phyloP scores from a whole-genome alignment of 2,113 vertebrate genomes.

The Bubo scandiacus region DNA sequence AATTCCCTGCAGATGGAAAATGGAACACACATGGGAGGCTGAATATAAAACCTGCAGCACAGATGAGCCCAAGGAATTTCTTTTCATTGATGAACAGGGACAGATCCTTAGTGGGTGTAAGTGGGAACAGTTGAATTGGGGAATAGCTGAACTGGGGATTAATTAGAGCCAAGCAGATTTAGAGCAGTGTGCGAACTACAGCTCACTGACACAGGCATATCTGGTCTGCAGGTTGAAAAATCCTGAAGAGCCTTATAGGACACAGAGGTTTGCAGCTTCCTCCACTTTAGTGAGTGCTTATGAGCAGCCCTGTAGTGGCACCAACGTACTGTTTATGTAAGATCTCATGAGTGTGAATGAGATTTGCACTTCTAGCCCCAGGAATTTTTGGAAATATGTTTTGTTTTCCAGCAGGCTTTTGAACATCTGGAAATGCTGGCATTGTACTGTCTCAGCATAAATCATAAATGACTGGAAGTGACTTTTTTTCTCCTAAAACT shows the following conservation, averaged over 20 bases:
- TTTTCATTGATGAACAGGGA: not conserved
- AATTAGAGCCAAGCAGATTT: not conserved
- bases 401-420: conserved; percentile 32
- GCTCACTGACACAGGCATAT: fast-evolving
- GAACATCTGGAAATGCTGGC: conserved; percentile 53
- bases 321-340: not conserved
- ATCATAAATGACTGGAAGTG: conserved; percentile 15
- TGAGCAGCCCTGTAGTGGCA: not conserved
- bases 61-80: not conserved
- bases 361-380: conserved; percentile 27
- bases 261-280: not conserved
- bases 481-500: not conserved
- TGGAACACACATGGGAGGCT: not conserved
- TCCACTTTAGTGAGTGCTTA: not conserved
- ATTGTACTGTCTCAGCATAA: conserved; percentile 11
- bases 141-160: not conserved
- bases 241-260: not conserved
- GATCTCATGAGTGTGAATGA: not conserved
- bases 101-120: not conserved
- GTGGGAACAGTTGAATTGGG: not conserved
- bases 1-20: not conserved
- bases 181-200: not conserved
- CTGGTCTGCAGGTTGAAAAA: not conserved
- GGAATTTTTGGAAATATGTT: conserved; percentile 25
- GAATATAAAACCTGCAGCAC: not conserved